Evolutionary conservation across 2,888 invertebrate species (phyloP).

Genomic region (Rhamphomyia laevipes): DNA sequence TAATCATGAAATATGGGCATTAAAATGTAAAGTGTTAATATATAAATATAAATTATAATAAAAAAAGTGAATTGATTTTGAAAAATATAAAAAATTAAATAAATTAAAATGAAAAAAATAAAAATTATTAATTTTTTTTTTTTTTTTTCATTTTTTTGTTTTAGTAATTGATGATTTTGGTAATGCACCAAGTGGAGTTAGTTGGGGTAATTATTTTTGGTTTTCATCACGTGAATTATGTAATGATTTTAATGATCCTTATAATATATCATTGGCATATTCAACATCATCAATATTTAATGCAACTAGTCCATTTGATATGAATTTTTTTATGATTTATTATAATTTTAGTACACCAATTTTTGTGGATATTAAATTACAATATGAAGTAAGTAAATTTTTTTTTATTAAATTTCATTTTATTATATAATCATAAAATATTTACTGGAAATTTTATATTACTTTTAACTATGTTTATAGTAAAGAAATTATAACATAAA

Average conservation of each 20-base stretch:
- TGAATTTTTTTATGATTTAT: slow-evolving; percentile 24
- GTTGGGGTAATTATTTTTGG: slow-evolving; percentile 28
- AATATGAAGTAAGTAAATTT: slow-evolving; percentile 22
- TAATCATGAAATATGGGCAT: slow-evolving; percentile 20
- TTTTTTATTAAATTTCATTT: slow-evolving; percentile 1
- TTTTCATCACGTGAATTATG: slow-evolving; percentile 23
- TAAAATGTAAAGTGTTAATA: slow-evolving; percentile 23
- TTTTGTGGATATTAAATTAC: slow-evolving; percentile 23
- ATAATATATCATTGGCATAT: slow-evolving; percentile 20
- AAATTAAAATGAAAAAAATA: background rate
- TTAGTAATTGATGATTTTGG: slow-evolving; percentile 26
- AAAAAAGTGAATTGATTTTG: background rate
- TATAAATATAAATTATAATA: background rate
- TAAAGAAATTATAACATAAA: no score
- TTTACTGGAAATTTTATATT: no score
- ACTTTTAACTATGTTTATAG: no score
- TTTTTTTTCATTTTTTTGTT: slow-evolving; percentile 5
- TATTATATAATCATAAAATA: background rate
- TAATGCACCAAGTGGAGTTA: slow-evolving; percentile 19
- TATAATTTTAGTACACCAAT: slow-evolving; percentile 23
- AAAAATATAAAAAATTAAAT: background rate
- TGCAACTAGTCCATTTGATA: slow-evolving; percentile 21
- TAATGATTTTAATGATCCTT: slow-evolving; percentile 23
- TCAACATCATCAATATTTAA: slow-evolving; percentile 17
- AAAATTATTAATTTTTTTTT: background rate